phyloP scores from a whole-genome alignment of 1,140 invertebrate genomes.

The Phenacoccus solenopsis region DNA sequence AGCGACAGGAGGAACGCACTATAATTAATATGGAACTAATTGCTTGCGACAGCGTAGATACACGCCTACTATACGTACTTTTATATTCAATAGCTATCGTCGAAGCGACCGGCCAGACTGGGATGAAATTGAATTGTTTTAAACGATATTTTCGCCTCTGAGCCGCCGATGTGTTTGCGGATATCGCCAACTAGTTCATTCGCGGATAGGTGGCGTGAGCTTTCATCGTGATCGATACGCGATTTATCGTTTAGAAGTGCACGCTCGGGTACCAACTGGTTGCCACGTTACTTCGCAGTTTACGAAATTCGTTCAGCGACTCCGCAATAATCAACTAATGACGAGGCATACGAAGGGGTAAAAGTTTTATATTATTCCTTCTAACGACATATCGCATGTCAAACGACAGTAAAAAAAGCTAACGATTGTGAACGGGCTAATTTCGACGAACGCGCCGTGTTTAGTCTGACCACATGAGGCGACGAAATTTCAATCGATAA shows the following conservation, averaged over 20 bases:
- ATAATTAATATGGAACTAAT: conserved; percentile 3
- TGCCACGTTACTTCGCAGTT: too few relatives aligned
- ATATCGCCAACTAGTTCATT: too few relatives aligned
- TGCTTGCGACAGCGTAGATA: not conserved
- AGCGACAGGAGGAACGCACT: not conserved
- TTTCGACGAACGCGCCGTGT: not conserved
- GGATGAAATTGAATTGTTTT: not conserved
- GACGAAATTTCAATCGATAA: conserved; percentile 2
- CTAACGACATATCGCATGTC: not conserved
- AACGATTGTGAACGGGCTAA: not conserved
- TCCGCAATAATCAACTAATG: not conserved
- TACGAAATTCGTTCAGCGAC: not conserved
- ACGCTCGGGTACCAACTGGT: too few relatives aligned
- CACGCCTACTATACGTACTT: not conserved
- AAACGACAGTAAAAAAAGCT: not conserved
- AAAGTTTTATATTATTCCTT: not conserved
- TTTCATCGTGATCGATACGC: too few relatives aligned
- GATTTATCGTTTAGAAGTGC: too few relatives aligned
- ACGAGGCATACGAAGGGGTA: not conserved
- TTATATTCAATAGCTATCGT: not conserved
- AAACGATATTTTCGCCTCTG: too few relatives aligned
- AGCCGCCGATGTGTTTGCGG: too few relatives aligned
- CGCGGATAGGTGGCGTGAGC: too few relatives aligned
- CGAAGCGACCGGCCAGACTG: not conserved
- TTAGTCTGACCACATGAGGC: not conserved